These are phyloP conservation scores for Drosophila suzukii DNA, from an alignment of 1,140 invertebrate genomes.

Conservation along the genomic window DNA sequence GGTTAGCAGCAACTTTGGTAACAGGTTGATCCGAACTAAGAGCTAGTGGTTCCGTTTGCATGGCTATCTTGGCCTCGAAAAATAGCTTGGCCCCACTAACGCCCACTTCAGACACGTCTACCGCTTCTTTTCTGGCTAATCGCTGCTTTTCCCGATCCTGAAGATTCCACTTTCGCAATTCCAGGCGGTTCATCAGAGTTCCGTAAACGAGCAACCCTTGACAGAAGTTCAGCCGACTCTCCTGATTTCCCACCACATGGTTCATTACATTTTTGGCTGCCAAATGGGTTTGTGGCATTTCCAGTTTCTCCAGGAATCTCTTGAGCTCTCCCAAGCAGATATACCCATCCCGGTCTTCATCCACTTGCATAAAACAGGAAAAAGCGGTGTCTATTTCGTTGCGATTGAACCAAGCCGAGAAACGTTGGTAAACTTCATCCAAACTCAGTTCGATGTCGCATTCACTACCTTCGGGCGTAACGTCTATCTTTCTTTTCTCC, in stretches of 20 bases:
- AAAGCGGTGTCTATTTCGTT: slow-evolving; percentile 40
- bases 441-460: slow-evolving; percentile 1
- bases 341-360: slow-evolving; percentile 42
- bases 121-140: neutral
- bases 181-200: slow-evolving; percentile 11
- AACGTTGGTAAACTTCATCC: slow-evolving; percentile 4
- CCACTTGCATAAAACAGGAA: slow-evolving; percentile 26
- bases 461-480: slow-evolving; percentile 28
- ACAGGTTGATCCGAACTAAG: neutral
- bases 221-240: slow-evolving; percentile 30
- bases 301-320: slow-evolving; percentile 45
- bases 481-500: slow-evolving; percentile 12
- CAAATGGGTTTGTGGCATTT: slow-evolving; percentile 61
- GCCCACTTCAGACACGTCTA: slow-evolving; percentile 53
- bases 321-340: slow-evolving; percentile 44
- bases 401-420: slow-evolving; percentile 27
- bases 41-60: slow-evolving; percentile 3
- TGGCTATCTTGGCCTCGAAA: slow-evolving; percentile 63
- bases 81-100: slow-evolving; percentile 50
- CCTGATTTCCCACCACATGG: slow-evolving; percentile 12
- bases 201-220: slow-evolving; percentile 50
- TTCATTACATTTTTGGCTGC: slow-evolving; percentile 43
- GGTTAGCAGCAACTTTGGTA: neutral
- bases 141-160: neutral
- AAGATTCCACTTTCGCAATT: neutral